Conservation (phyloP, 2,888 invertebrate species). For the Agrypnus murinus region DNA sequence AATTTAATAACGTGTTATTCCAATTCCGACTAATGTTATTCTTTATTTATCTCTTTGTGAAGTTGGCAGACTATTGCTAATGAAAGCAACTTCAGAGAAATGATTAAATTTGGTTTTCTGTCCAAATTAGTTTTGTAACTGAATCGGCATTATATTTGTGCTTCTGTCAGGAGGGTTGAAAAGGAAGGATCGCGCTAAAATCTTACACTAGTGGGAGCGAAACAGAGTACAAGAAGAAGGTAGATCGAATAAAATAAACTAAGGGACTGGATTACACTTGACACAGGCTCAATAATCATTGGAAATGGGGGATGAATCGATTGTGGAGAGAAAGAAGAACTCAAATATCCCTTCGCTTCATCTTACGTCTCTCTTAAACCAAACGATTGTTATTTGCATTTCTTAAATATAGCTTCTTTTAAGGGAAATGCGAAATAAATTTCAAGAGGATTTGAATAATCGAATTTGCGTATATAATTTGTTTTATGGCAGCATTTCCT, state of each 20-base stretch:
- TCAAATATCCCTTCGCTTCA: conserved; percentile 57
- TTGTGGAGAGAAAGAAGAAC: conserved; percentile 57
- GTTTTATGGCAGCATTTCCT: conserved; percentile 62
- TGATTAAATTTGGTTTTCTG: conserved; percentile 69
- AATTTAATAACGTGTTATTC: conserved; percentile 69
- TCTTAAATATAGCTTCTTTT: conserved; percentile 63
- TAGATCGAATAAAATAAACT: conserved; percentile 58
- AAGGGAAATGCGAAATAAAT: conserved; percentile 66
- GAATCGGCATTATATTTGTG: conserved; percentile 59
- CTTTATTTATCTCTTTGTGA: conserved; percentile 67
- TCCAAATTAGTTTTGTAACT: conserved; percentile 66
- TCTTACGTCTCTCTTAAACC: conserved; percentile 54
- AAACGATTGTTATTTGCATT: conserved; percentile 66
- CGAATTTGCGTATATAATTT: conserved; percentile 67
- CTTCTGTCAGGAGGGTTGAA: conserved; percentile 53
- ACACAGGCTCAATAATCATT: conserved; percentile 64
- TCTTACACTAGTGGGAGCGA: conserved; percentile 39
- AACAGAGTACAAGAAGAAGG: conserved; percentile 49
- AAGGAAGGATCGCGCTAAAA: conserved; percentile 33
- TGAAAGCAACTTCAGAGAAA: conserved; percentile 67
- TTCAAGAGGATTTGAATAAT: conserved; percentile 67
- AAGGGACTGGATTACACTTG: conserved; percentile 64
- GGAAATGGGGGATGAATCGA: conserved; percentile 62
- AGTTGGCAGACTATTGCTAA: conserved; percentile 67
- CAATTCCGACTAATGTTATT: conserved; percentile 68